phyloP scores from a whole-genome alignment of 2,113 vertebrate species.

The Chamaea fasciata region DNA sequence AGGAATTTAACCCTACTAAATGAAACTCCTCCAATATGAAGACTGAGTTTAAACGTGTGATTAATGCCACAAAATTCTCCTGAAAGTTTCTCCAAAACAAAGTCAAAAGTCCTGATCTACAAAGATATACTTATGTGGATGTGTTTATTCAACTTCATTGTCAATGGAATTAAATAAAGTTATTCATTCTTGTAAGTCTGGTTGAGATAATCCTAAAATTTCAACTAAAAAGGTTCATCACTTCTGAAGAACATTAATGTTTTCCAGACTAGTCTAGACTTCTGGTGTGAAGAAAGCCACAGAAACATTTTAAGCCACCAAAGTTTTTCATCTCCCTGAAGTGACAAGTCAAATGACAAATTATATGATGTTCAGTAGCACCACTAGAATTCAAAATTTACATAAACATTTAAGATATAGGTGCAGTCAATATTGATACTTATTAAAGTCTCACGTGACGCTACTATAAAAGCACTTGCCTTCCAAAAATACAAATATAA shows the following conservation, averaged over 20 bases:
- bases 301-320: background rate
- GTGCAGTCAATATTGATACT: background rate
- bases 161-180: background rate
- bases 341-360: background rate
- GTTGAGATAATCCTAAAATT: background rate
- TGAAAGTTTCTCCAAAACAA: background rate
- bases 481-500: background rate
- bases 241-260: background rate
- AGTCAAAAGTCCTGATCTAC: background rate
- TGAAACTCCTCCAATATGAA: background rate
- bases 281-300: background rate
- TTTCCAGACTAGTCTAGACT: background rate
- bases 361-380: background rate
- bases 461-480: background rate
- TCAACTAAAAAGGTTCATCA: background rate
- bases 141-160: background rate
- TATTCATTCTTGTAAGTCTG: background rate
- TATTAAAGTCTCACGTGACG: background rate
- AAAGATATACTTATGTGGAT: background rate
- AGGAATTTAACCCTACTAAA: background rate
- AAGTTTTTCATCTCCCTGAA: background rate
- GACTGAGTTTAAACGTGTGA: background rate
- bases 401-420: background rate
- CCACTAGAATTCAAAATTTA: background rate
- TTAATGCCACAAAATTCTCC: background rate